Conservation (phyloP, 2,797 vertebrate species). For the Hirundo rustica region DNA sequence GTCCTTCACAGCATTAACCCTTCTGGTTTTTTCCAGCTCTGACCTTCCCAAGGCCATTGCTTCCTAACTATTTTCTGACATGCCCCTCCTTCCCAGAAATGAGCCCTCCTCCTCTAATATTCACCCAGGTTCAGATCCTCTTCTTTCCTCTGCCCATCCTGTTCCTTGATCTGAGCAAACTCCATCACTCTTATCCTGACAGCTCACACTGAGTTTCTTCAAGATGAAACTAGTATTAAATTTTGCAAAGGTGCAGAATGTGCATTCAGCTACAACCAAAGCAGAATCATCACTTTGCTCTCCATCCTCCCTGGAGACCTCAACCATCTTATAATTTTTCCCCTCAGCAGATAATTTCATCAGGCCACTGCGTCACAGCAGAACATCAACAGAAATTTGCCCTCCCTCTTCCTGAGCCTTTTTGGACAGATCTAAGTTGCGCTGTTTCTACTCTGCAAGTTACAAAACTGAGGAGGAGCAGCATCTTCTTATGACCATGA, state of each 20-base stretch:
- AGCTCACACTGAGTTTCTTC: neutral
- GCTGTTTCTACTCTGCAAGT: neutral
- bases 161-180: neutral
- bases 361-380: neutral
- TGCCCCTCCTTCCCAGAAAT: neutral
- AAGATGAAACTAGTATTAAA: neutral
- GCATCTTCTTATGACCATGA: neutral
- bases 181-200: neutral
- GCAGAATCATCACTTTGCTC: neutral
- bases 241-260: neutral
- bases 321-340: neutral
- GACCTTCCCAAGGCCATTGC: neutral
- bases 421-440: neutral
- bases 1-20: neutral
- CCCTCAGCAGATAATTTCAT: neutral
- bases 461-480: neutral
- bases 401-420: neutral
- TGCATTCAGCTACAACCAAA: neutral
- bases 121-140: neutral
- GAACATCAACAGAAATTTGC: neutral
- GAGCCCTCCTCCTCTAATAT: neutral
- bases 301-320: neutral
- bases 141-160: neutral
- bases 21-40: neutral
- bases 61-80: neutral